Conservation (phyloP, 2,888 invertebrate genomes). For the Teleiodes luculella region DNA sequence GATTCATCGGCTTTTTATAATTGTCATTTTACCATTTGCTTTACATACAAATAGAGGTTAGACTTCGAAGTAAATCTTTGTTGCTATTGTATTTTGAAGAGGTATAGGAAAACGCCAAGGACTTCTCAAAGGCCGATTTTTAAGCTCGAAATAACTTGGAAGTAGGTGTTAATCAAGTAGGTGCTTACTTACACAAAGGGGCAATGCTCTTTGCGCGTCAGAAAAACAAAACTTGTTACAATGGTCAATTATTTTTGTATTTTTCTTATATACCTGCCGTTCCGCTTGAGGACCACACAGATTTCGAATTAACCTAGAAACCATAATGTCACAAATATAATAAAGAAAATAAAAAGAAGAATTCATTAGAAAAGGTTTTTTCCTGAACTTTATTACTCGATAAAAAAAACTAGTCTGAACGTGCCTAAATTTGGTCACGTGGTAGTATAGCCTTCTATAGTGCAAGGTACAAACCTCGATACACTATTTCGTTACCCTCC, state of each 20-base stretch:
- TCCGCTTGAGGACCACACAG: too few relatives aligned
- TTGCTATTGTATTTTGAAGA: not conserved
- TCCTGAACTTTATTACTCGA: too few relatives aligned
- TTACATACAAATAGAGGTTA: not conserved
- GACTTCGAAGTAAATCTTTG: not conserved
- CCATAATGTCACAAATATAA: too few relatives aligned
- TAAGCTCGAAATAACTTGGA: too few relatives aligned
- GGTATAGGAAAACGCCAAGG: not conserved
- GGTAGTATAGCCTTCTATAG: too few relatives aligned
- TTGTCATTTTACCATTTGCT: not conserved
- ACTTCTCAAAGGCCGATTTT: not conserved
- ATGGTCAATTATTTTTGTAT: constrained; percentile 8
- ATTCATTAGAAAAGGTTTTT: too few relatives aligned
- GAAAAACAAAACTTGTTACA: not conserved
- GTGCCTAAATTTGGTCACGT: too few relatives aligned
- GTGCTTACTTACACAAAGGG: not conserved
- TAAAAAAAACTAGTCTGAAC: too few relatives aligned
- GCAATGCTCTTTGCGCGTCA: not conserved
- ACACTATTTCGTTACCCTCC: not conserved
- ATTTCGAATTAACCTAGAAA: too few relatives aligned
- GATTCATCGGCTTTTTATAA: not conserved
- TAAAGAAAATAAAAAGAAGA: too few relatives aligned
- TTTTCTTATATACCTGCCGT: not conserved
- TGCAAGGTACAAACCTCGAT: not conserved
- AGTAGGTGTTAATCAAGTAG: too few relatives aligned